A percentile compares a stretch with the other conserved stretches of the same genome.
Evolutionary conservation across 2,113 vertebrate genomes (phyloP).

Genomic region (Anarrhichthys ocellatus): DNA sequence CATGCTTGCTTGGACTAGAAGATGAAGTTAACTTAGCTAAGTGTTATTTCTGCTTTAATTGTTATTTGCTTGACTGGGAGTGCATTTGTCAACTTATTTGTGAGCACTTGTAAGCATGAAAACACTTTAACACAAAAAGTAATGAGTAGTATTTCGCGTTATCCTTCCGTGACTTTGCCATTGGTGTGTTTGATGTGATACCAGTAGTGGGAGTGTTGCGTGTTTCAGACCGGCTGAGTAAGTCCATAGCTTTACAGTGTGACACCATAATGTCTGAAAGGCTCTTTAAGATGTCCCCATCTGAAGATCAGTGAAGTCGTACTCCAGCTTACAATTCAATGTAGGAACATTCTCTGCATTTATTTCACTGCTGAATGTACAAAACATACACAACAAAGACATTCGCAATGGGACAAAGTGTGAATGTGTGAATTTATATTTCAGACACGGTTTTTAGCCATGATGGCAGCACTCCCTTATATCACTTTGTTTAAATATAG

Average conservation of each 20-base stretch:
- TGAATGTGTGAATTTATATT: background rate
- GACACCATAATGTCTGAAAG: background rate
- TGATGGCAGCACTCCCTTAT: background rate
- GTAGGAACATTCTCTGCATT: background rate
- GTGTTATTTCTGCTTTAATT: constrained; percentile 4
- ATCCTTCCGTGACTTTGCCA: background rate
- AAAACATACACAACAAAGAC: background rate
- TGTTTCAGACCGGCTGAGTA: background rate
- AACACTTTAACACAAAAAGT: background rate
- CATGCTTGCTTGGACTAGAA: background rate
- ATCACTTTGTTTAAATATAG: constrained; percentile 11
- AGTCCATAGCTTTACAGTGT: background rate
- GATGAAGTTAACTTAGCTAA: background rate
- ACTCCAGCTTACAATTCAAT: background rate
- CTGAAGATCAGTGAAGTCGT: constrained; percentile 1
- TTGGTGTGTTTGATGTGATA: background rate
- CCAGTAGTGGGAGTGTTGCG: background rate
- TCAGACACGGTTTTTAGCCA: background rate
- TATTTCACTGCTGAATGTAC: constrained; percentile 4
- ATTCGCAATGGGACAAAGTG: background rate
- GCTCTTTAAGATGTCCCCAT: background rate
- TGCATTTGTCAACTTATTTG: background rate
- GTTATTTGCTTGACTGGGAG: background rate
- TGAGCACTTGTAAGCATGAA: background rate
- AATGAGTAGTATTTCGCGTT: background rate